These are phyloP conservation scores for Aphrocallistes beatrix DNA, from an alignment of 37 sponge, comb jelly and placozoan genomes.

Conservation along the genomic window DNA sequence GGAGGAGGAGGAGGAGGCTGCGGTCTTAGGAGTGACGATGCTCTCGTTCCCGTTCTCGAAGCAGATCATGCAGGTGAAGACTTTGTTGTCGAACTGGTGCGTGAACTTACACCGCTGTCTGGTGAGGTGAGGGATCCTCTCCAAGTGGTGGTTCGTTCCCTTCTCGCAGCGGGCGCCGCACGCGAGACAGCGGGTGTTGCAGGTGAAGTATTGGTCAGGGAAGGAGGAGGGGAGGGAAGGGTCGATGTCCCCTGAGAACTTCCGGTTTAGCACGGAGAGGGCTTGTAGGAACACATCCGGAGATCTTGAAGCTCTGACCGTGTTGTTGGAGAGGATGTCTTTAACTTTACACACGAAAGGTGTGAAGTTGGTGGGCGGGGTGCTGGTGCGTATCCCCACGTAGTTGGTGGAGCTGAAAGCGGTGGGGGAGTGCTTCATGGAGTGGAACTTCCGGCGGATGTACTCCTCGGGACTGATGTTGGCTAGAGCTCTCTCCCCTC, in stretches of 20 bases:
- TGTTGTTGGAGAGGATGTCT: constrained; percentile 42
- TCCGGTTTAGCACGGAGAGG: constrained; percentile 47
- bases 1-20: constrained; percentile 27
- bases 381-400: constrained; percentile 46
- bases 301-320: constrained; percentile 47
- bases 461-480: constrained; percentile 47
- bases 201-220: constrained; percentile 85
- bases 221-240: constrained; percentile 35
- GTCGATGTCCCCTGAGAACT: constrained; percentile 62
- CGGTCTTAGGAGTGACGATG: constrained; percentile 52
- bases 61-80: constrained; percentile 54
- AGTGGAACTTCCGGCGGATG: constrained; percentile 41
- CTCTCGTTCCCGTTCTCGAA: constrained; percentile 47
- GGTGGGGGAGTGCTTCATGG: constrained; percentile 36
- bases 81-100: constrained; percentile 46
- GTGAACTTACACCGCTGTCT: constrained; percentile 38
- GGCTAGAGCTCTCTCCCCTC: constrained; percentile 10
- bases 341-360: constrained; percentile 29
- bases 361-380: constrained; percentile 59
- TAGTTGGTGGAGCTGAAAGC: constrained; percentile 71
- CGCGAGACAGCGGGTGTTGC: constrained; percentile 44
- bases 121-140: constrained; percentile 37
- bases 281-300: constrained; percentile 42
- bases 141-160: constrained; percentile 61
- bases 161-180: constrained; percentile 58